Evolutionary conservation across 1,140 invertebrate genomes (phyloP).

Genomic region (Papilio machaon): DNA sequence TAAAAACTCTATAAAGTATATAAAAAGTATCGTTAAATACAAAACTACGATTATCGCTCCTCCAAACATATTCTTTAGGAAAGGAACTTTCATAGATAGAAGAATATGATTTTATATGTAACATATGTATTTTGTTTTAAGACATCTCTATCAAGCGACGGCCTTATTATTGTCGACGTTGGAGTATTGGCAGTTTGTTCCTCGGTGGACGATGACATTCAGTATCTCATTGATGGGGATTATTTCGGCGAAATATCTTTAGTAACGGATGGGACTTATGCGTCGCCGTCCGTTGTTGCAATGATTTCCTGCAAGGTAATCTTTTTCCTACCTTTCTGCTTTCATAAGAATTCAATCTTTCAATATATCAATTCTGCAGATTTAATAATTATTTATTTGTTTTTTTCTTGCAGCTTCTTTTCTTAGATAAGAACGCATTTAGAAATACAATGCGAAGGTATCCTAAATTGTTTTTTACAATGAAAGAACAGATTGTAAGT

Average conservation of each 20-base stretch:
- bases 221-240: conserved; percentile 83
- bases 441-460: conserved; percentile 43
- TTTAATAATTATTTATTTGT: background rate
- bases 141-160: conserved; percentile 44
- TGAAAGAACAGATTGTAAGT: conserved; percentile 33
- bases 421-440: conserved; percentile 44
- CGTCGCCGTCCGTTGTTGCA: conserved; percentile 81
- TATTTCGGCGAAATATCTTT: conserved; percentile 84
- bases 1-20: too few relatives aligned
- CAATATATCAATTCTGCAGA: background rate
- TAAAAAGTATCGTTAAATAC: too few relatives aligned
- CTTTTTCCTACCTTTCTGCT: background rate
- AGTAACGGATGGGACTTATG: conserved; percentile 78
- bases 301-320: conserved; percentile 80
- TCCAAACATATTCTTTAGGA: too few relatives aligned
- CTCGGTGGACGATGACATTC: conserved; percentile 66
- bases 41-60: too few relatives aligned
- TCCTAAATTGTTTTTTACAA: conserved; percentile 43
- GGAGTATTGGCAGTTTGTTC: conserved; percentile 81
- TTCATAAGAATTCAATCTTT: background rate
- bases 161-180: conserved; percentile 49
- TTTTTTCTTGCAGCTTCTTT: conserved; percentile 45
- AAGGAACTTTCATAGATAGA: background rate
- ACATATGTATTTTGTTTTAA: conserved; percentile 35
- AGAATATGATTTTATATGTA: background rate